Base-by-base conservation (phyloP, 2,113 vertebrate genomes). In the Gopherus evgoodei region DNA sequence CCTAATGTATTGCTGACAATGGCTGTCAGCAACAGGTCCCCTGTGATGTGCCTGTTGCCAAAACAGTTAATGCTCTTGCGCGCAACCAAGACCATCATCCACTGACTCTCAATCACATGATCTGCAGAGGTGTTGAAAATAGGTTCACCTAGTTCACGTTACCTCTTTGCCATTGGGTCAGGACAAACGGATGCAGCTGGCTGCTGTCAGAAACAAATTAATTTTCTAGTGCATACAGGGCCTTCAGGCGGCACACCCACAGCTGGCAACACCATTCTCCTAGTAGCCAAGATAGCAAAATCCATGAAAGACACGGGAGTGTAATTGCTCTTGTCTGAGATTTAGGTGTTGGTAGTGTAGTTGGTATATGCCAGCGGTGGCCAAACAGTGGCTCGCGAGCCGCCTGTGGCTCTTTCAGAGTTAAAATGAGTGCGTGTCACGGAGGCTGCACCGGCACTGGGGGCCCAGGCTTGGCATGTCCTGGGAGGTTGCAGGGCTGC, bases 11-110 rank as follows among this genome's bases (percentile, higher is more conserved):
- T 65, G 29, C 27, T 65, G 14, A 65, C 29, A 31, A 21, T 16
- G 56, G 14, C 38, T 49, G 11, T 3, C 0, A 1, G 38, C 22
- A 78, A 78, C 56, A 35, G 14, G 42, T 80, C 50, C 62, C 19
- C 24, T 1, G 57, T 8, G n/a, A n/a, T 62, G 49, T 5, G 50
- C 5, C 11, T 69, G 24, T 80, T 80, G n/a, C 22, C 72, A 53
- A 2, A 84, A 84, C 69, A 0, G 3, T 79, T 44, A 72, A 52
- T 44, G 44, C 42, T 27, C 38, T 11, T 0, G 1, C n/a, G 56
- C 21, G 11, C 44, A 72, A 29, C 56, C 49, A 27, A 31, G 47
- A 35, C 5, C 24, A 38, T 24, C 5, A 53, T 53, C 2, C 57
- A 11, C 53, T 31, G 14, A 10, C 65, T 3, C 50, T 21, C 24